These are phyloP conservation scores for Cinclus mexicanus DNA, from an alignment of 2,113 vertebrate genomes.

Conservation along the genomic window DNA sequence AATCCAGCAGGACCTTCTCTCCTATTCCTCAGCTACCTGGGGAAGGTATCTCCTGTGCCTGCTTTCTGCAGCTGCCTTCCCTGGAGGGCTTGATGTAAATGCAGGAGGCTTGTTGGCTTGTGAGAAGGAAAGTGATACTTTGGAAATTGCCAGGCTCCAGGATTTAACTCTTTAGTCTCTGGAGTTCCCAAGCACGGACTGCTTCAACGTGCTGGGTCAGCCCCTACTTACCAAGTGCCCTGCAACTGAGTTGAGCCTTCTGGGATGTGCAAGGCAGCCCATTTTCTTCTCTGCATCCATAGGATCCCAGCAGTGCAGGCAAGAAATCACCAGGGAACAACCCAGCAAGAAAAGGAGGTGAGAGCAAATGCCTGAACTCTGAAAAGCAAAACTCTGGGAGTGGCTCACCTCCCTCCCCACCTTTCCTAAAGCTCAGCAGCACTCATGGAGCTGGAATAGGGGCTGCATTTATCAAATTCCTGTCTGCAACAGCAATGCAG, in stretches of 20 bases:
- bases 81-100: neutral
- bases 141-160: neutral
- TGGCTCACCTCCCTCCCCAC: neutral
- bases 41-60: neutral
- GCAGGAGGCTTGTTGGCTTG: neutral
- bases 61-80: constrained; percentile 46
- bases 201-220: neutral
- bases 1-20: neutral
- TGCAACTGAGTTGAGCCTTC: neutral
- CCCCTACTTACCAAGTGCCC: neutral
- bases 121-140: constrained; percentile 14
- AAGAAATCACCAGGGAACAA: neutral
- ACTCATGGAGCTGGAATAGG: constrained; percentile 34
- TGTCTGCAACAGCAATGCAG: constrained; percentile 74
- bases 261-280: neutral
- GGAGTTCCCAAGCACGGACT: neutral
- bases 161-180: constrained; percentile 7
- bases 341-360: neutral
- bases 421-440: constrained; percentile 26
- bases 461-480: constrained; percentile 73
- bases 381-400: neutral
- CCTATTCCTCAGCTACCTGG: neutral
- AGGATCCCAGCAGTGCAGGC: neutral
- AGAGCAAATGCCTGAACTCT: neutral
- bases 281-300: neutral